Base-by-base conservation (phyloP, 2,888 invertebrate species). In the Acanthosepion lycidas region DNA sequence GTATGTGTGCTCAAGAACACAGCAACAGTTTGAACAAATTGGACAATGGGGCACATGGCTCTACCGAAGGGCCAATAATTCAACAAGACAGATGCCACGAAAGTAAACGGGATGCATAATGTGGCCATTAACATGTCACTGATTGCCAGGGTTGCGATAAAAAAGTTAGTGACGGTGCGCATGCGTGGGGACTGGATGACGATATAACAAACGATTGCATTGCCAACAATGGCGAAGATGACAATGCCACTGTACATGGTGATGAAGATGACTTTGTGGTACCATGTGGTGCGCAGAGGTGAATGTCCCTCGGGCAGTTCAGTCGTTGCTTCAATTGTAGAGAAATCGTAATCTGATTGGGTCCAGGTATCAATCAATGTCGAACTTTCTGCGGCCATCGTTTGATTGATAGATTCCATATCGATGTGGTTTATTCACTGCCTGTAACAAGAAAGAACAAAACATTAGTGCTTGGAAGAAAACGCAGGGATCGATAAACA, bases 31-130 rank as follows among this genome's bases (percentile, higher is more conserved):
- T 99, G 99, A 0, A 98, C 98, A 97, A 98, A 99, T 97, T 98
- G 98, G 96, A 99, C 99, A 91, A 98, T 97, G 95, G 98, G 98
- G 97, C 99, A 99, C 97, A 99, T 98, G 91, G 98, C 98, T 42
- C 98, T 98, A 2, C 99, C 99, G 97, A 99, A 99, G 0, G 99
- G 99, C 99, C 99, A 99, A 97, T 98, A 98, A 96, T 97, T 98
- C 92, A 99, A 98, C 96, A 99, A 98, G 94, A 98, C 98, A 96
- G 98, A 98, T 26, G 99, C 98, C 53, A 99, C 98, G 96, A 99
- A 97, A 98, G 97, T 97, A 95, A 97, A 97, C 18, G 98, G 98
- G 94, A 98, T 97, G 95, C 97, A 98, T 95, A 98, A 96, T 15
- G 97, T 96, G 8, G 97, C 97, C 97, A 97, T 97, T 93, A 97